Evolutionary conservation across 2,888 invertebrate species (phyloP).

Genomic region (Augochlorella aurata): DNA sequence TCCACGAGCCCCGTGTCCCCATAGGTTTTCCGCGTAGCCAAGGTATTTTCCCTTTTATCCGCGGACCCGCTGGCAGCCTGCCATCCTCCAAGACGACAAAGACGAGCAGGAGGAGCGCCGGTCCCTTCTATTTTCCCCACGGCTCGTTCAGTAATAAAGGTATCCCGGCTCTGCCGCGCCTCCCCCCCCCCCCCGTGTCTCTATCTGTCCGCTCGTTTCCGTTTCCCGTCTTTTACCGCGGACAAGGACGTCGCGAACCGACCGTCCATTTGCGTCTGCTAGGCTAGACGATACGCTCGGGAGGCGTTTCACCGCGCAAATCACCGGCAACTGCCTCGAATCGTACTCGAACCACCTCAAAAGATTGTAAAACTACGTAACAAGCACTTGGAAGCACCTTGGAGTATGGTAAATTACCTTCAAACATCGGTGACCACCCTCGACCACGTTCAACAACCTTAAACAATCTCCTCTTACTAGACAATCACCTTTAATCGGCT

Average conservation of each 20-base stretch:
- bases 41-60: constrained; percentile 52
- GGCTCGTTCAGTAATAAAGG: constrained; percentile 45
- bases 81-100: constrained; percentile 58
- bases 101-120: constrained; percentile 37
- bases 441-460: too few species aligned
- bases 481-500: too few species aligned
- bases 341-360: too few species aligned
- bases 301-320: background rate
- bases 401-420: too few species aligned
- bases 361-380: too few species aligned
- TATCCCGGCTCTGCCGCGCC: constrained; percentile 23
- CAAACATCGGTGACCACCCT: too few species aligned
- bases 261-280: constrained; percentile 62
- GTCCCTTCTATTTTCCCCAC: constrained; percentile 58
- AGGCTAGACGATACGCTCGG: constrained; percentile 39
- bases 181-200: constrained; percentile 17
- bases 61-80: constrained; percentile 61
- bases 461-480: too few species aligned
- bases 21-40: constrained; percentile 44
- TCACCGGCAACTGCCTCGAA: background rate
- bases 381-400: too few species aligned
- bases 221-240: constrained; percentile 41
- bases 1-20: constrained; percentile 44
- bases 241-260: constrained; percentile 54
- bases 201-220: constrained; percentile 47